These are phyloP conservation scores for Dolichoris vasculosae DNA, from an alignment of 1,140 invertebrate genomes.

Conservation along the genomic window DNA sequence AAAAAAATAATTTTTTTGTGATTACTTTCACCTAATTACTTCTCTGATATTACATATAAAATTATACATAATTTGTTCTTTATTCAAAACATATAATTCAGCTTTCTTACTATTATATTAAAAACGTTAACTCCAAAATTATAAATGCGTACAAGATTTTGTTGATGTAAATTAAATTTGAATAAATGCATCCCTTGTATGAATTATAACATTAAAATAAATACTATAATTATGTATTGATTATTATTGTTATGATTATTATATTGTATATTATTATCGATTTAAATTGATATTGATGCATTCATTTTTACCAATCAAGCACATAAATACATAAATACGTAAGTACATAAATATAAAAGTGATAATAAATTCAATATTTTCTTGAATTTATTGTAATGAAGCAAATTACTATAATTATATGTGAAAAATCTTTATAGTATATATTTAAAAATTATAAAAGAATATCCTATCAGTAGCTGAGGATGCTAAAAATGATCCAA, in stretches of 20 bases:
- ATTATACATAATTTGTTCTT: background rate
- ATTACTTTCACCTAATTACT: slow-evolving; percentile 19
- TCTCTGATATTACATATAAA: background rate
- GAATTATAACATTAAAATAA: background rate
- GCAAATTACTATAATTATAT: too few species aligned
- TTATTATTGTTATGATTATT: background rate
- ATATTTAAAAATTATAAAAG: too few species aligned
- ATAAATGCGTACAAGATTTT: background rate
- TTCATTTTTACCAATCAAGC: background rate
- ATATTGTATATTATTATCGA: background rate
- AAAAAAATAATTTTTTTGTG: slow-evolving; percentile 14
- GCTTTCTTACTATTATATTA: background rate
- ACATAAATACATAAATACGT: too few species aligned
- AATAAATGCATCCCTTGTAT: background rate
- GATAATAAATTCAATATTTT: too few species aligned
- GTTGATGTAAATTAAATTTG: background rate
- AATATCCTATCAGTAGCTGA: too few species aligned
- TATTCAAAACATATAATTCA: background rate
- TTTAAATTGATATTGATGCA: background rate
- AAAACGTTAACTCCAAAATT: background rate
- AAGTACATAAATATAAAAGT: too few species aligned
- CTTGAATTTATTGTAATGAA: too few species aligned
- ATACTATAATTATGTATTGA: background rate
- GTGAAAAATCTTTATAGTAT: too few species aligned
- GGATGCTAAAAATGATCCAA: too few species aligned